Evolutionary conservation across 2,113 vertebrate species (phyloP).

Genomic region (Gasterosteus nipponicus): DNA sequence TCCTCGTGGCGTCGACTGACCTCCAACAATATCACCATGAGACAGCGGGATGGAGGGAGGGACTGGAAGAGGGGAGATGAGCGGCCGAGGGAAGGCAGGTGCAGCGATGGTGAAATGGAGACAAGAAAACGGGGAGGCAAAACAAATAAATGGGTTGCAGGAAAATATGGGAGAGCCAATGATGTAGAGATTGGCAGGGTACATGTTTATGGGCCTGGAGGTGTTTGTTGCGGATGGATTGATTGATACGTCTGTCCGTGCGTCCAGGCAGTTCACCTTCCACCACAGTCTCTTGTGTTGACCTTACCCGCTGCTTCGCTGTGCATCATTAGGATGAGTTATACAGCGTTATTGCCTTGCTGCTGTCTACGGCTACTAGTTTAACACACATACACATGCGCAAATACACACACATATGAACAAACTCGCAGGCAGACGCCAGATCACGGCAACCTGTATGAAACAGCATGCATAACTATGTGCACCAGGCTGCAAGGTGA

Average conservation of each 20-base stretch:
- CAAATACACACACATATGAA: neutral
- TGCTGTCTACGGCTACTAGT: conserved; percentile 39
- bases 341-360: conserved; percentile 60
- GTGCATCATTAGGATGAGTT: conserved; percentile 68
- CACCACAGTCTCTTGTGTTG: conserved; percentile 42
- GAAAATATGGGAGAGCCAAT: conserved; percentile 33
- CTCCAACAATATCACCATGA: conserved; percentile 62
- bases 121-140: neutral
- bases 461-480: conserved; percentile 66
- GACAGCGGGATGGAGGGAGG: conserved; percentile 3
- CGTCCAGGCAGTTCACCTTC: conserved; percentile 48
- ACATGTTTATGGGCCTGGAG: conserved; percentile 41
- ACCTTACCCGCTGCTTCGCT: conserved; percentile 70
- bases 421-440: conserved; percentile 8
- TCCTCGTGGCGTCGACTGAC: conserved; percentile 65
- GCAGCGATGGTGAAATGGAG: neutral
- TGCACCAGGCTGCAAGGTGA: conserved; percentile 39
- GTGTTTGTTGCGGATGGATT: conserved; percentile 40
- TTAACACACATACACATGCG: neutral
- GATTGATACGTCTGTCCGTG: conserved; percentile 35
- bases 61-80: neutral
- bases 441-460: conserved; percentile 43
- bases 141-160: conserved; percentile 30
- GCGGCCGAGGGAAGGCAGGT: neutral
- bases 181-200: conserved; percentile 46